Base-by-base conservation (phyloP, 2,888 invertebrate genomes). In the Pollenia griseotomentosa region DNA sequence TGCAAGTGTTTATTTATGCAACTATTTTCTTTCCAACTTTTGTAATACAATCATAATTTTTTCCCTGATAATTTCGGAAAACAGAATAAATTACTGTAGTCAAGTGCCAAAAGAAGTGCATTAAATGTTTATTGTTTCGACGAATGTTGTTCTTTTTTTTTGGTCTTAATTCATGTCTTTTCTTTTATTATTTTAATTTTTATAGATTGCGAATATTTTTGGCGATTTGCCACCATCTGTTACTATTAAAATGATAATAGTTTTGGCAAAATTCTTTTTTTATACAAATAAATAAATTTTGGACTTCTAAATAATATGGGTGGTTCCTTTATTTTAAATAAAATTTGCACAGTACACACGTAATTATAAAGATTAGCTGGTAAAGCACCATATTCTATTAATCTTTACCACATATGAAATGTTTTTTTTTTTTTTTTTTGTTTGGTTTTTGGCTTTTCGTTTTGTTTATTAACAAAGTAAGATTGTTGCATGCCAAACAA, bases 61-160 rank as follows among this genome's bases (percentile, higher is more conserved):
- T 79, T 59, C 16, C n/a, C 8, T 53, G 63, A 70, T 63, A 70
- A 77, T 70, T 83, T 77, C 10, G 8, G 44, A 44, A 44, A 51
- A 23, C 16, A 46, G 48, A 61, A 74, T 33, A 33, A 33, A 40
- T 51, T 63, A 44, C 46, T 73, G 33, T 19, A 70, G 48, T 65
- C 65, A 87, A 87, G 81, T 84, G 87, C 87, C 84, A 87, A 82
- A 66, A 81, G 81, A 78, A 87, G 81, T 87, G 84, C 84, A 87
- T 87, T 87, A 87, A 87, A 87, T 87, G 87, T 87, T 84, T 87
- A 87, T 84, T 87, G 87, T 82, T 87, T 84, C 63, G 55, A 61
- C 5, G 51, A 68, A 19, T 57, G 44, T 8, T 40, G 42, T 55
- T 55, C 4, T 46, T 23, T 33, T 14, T 33, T 40, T 8, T 48